phyloP scores from a whole-genome alignment of 2,888 invertebrate genomes.

The Patella depressa region DNA sequence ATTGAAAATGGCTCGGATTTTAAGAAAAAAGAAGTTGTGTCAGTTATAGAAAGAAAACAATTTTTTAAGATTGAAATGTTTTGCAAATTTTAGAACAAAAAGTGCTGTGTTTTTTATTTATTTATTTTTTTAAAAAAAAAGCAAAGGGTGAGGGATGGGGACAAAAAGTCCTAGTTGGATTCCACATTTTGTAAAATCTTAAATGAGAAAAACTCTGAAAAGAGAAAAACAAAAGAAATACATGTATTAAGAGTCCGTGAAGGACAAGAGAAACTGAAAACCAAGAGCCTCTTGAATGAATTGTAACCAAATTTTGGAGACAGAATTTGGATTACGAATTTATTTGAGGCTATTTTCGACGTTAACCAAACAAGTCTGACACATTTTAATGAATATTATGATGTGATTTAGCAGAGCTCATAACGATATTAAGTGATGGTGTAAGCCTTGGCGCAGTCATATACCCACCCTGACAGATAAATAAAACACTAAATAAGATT shows the following conservation, averaged over 20 bases:
- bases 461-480: background rate
- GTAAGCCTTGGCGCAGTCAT: background rate
- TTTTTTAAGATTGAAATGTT: background rate
- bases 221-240: background rate
- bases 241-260: background rate
- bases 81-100: background rate
- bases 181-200: background rate
- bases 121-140: background rate
- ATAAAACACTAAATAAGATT: background rate
- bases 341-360: slow-evolving; percentile 10
- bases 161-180: slow-evolving; percentile 2
- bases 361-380: background rate
- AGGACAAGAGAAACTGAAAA: background rate
- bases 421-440: background rate
- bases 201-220: background rate
- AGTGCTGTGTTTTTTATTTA: background rate
- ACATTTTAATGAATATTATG: background rate
- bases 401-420: background rate
- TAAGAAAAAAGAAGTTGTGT: too few relatives aligned
- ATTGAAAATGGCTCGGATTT: too few relatives aligned
- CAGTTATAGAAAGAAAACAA: background rate
- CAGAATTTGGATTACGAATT: background rate
- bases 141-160: too few relatives aligned
- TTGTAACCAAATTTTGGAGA: background rate
- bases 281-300: background rate